Percentiles rank a stretch among this genome's conserved stretches.
Conservation (phyloP, 2,888 invertebrate species). For the Rotaria macrura region DNA sequence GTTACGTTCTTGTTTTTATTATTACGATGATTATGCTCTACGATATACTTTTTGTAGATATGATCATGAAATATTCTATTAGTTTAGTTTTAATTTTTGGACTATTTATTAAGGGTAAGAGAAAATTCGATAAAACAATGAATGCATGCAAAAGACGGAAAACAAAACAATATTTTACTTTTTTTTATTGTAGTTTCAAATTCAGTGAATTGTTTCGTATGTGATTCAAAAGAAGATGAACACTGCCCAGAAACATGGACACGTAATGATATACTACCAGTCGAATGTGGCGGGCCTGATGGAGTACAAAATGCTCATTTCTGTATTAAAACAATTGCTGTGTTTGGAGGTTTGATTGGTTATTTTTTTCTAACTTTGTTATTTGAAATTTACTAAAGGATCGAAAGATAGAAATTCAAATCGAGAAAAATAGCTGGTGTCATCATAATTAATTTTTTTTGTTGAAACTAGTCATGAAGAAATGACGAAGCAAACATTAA, state of each 20-base stretch:
- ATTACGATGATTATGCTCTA: background rate
- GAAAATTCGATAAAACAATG: no score
- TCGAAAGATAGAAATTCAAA: no score
- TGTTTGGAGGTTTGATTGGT: constrained; percentile 54
- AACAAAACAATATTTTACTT: no score
- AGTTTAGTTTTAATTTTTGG: background rate
- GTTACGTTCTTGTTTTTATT: background rate
- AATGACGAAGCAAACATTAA: no score
- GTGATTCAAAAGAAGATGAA: constrained; percentile 64
- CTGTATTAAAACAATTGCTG: constrained; percentile 76
- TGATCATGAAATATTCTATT: background rate
- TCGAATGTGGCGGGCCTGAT: constrained; percentile 54
- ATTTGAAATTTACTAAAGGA: no score
- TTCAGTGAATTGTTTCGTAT: constrained; percentile 61
- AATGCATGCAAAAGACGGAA: no score
- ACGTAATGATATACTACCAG: constrained; percentile 51
- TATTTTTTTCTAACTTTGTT: no score
- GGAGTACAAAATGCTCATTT: constrained; percentile 68
- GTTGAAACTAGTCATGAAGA: no score
- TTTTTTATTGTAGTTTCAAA: background rate
- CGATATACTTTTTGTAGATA: background rate
- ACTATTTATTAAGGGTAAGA: background rate
- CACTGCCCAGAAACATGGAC: constrained; percentile 54
- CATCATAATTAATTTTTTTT: no score
- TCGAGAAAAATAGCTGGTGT: no score